Evolutionary conservation across 2,888 invertebrate genomes (phyloP).

Genomic region (Lepidocyrtinus sp.): DNA sequence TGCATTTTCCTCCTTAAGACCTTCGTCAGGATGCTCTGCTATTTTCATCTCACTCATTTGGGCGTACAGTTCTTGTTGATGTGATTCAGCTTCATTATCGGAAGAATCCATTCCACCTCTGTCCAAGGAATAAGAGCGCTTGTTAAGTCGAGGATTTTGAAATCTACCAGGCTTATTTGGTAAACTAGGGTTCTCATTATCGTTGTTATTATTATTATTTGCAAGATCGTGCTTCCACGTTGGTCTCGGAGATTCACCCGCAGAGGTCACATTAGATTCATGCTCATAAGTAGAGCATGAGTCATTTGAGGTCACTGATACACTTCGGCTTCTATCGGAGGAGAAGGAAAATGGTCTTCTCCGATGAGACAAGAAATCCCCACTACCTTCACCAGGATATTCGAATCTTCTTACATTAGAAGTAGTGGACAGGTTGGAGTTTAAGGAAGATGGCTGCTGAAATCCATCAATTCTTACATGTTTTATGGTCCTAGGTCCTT

Average conservation of each 20-base stretch:
- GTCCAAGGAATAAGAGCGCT: constrained; percentile 43
- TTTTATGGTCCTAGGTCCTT: constrained; percentile 23
- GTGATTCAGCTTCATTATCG: constrained; percentile 17
- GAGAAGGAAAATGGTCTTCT: constrained; percentile 56
- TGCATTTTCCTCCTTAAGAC: constrained; percentile 32
- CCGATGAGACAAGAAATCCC: not conserved
- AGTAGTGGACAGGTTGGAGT: constrained; percentile 3
- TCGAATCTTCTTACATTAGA: not conserved
- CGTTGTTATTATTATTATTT: constrained; percentile 27
- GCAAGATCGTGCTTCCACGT: constrained; percentile 28
- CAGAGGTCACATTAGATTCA: constrained; percentile 16
- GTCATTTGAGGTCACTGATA: constrained; percentile 29
- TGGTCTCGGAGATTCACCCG: not conserved
- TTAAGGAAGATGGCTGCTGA: constrained; percentile 9
- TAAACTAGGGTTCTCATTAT: not conserved
- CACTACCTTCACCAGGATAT: not conserved
- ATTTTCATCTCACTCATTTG: constrained; percentile 47
- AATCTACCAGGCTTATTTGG: not conserved
- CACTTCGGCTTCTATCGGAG: constrained; percentile 35
- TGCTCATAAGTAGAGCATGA: constrained; percentile 32
- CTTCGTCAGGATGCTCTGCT: constrained; percentile 50
- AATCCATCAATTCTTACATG: constrained; percentile 42
- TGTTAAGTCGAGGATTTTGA: constrained; percentile 19
- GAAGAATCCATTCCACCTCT: constrained; percentile 9
- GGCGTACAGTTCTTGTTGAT: constrained; percentile 2